Base-by-base conservation (phyloP, 2,113 vertebrate species). In the Psammodynastes pulverulentus region DNA sequence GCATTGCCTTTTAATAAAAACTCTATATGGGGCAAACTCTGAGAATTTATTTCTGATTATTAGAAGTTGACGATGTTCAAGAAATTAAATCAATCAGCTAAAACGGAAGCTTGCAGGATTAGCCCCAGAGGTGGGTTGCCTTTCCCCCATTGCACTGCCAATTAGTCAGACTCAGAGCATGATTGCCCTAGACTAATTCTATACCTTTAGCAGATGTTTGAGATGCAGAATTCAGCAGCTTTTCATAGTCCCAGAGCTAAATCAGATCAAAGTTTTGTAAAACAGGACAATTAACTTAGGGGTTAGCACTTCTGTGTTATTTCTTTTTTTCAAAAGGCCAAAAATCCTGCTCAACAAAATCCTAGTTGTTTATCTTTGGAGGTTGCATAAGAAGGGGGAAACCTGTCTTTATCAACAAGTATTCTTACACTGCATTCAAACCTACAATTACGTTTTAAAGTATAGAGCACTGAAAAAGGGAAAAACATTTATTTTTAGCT, bases 81-180 rank as follows among this genome's bases (percentile, higher is more conserved):
- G 43, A 89, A 90, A 90, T 43, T 84, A 90, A 84, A 84, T 34
- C 89, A 53, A 52, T 90, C 62, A 52, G n/a, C n/a, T 90, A 79
- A 90, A 79, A 90, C 5, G 67, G 62, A 90, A 90, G 48, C n/a
- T 7, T 49, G 9, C 26, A 34, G 17, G 29, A 89, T 89, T 90
- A 84, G 48, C 21, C 8, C 3, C 15, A 48, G 56, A 62, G 45
- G 9, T 48, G 34, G 26, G 6, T 49, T 56, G 26, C 23, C 56
- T 89, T 89, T 79, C 7, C 56, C 54, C 43, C 45, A 67, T 89
- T 29, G 19, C 8, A 29, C 46, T 67, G 54, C 43, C 54, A 89
- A 46, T 29, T 89, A 67, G 54, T 48, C 52, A 54, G 56, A 26
- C 56, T 26, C 24, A 26, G 9, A 19, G 23, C 52, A 52, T 52